A percentile compares a stretch with the other conserved stretches of the same genome.
These are phyloP conservation scores for Larimichthys crocea DNA, from an alignment of 2,113 vertebrate genomes.

Conservation along the genomic window DNA sequence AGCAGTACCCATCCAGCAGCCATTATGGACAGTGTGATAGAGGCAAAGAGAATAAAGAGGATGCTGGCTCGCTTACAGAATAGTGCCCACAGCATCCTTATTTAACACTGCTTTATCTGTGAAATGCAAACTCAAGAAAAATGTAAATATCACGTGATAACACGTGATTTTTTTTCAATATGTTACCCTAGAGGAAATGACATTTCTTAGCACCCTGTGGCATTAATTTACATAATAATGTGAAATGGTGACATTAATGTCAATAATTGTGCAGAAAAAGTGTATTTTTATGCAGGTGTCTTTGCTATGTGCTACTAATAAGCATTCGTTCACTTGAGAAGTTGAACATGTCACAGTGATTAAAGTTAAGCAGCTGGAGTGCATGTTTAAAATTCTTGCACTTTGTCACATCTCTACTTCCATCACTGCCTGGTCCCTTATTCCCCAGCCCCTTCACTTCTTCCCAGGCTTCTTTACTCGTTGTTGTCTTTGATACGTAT, in stretches of 20 bases:
- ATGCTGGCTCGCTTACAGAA: neutral
- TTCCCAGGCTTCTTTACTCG: conserved; percentile 28
- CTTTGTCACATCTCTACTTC: conserved; percentile 35
- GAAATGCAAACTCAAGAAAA: neutral
- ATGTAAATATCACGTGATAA: no score
- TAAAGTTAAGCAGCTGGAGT: conserved; percentile 2
- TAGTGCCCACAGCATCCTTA: neutral
- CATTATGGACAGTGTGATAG: no score
- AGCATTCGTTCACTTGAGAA: neutral
- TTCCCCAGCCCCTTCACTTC: conserved; percentile 39
- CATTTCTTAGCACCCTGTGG: neutral
- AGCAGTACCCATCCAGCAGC: no score
- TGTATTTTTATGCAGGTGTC: neutral
- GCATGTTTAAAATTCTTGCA: conserved; percentile 29
- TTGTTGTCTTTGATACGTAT: conserved; percentile 59
- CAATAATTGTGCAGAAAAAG: neutral
- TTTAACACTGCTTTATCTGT: neutral
- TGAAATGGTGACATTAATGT: neutral
- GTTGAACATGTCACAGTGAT: conserved; percentile 12
- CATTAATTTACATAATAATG: neutral
- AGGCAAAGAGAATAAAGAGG: no score
- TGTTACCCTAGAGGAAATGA: neutral
- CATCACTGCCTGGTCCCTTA: conserved; percentile 18
- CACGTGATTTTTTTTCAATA: neutral
- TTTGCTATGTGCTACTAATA: conserved; percentile 8